Evolutionary conservation across 2,797 vertebrate species (phyloP), one percentile per base, ranked within the genome.

Genomic region (Argya squamiceps): DNA sequence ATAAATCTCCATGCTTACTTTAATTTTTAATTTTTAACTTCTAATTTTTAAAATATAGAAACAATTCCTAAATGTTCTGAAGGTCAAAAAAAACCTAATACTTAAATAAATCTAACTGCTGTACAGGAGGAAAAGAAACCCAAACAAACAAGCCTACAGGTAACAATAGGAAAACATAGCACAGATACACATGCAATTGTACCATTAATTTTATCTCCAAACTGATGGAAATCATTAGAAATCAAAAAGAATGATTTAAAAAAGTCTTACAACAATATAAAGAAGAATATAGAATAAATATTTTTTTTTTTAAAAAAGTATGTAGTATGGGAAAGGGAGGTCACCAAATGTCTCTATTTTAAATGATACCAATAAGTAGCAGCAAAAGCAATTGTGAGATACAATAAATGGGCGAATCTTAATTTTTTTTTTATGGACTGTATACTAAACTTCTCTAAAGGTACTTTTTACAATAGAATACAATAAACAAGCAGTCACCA

Each of bases 61-160:
- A 53, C 0, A 41, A 64, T 49, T n/a, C 15, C 20, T 75, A 71
- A 88, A 24, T 0, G 6, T 81, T 50, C 27, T 63, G 21, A 62
- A 63, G 17, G 21, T 41, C 17, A 69, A 89, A 69, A 46, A 46
- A 39, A 10, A 0, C 0, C 3, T 37, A 52, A 36, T 11, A 52
- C 8, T 62, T 4, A 64, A 91, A 43, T 59, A 75, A 52, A 84
- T 47, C 4, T 55, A 43, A 36, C 11, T 39, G 2, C 8, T 83
- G 5, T n/a, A 71, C 49, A 84, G 41, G 7, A 44, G 29, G 8
- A 24, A 58, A 43, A 49, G 34, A 43, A 63, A 0, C 0, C 0
- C 2, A 24, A 65, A 26, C 11, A 65, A 36, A 17, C 10, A 58
- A 58, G 0, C 4, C 5, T 32, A 59, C 4, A 52, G 4, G 2